Percentiles rank a stretch among this genome's conserved stretches.
Conservation (phyloP, 1,140 invertebrate genomes). For the Drosophila parvula region DNA sequence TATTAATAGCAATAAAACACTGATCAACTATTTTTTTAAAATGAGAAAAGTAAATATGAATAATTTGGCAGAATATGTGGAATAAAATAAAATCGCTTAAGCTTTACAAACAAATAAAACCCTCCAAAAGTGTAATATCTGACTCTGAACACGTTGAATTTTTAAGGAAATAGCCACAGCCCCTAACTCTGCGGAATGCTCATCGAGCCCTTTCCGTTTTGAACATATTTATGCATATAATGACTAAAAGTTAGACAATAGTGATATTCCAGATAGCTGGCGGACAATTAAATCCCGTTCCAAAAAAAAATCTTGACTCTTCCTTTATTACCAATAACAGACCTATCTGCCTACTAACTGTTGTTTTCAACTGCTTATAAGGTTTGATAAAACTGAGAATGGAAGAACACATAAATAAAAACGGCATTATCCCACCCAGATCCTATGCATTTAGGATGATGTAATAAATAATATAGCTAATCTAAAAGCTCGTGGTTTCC, state of each 20-base stretch:
- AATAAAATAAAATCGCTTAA: background rate
- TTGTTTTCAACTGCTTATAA: too few species aligned
- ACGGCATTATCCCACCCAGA: too few species aligned
- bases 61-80: background rate
- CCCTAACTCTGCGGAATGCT: background rate
- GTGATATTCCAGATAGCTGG: too few species aligned
- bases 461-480: too few species aligned
- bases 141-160: background rate
- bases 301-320: too few species aligned
- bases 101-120: background rate
- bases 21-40: background rate
- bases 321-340: too few species aligned
- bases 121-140: background rate
- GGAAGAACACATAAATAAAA: too few species aligned
- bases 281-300: too few species aligned
- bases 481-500: too few species aligned
- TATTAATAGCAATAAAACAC: conserved; percentile 1
- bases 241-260: background rate
- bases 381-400: too few species aligned
- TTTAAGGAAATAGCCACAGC: background rate
- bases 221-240: background rate
- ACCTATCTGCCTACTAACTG: too few species aligned
- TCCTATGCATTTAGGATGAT: too few species aligned
- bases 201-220: background rate
- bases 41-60: background rate